These are phyloP conservation scores for Synodontis membranacea DNA, from an alignment of 2,113 vertebrate species.

Conservation along the genomic window DNA sequence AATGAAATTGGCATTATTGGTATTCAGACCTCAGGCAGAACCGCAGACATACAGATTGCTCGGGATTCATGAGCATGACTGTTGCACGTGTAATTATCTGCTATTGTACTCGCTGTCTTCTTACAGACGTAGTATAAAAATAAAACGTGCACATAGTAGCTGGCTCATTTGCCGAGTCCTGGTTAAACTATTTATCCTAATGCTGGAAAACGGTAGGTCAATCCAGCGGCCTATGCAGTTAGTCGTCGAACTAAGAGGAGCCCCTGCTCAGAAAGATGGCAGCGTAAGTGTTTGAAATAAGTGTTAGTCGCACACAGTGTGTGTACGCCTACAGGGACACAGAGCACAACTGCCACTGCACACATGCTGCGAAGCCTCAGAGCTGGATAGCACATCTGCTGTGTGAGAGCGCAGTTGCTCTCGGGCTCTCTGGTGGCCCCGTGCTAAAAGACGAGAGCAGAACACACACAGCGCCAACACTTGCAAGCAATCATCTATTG, in stretches of 20 bases:
- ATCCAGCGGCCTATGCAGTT: neutral
- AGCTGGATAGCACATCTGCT: slow-evolving; percentile 1
- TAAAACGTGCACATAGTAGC: neutral
- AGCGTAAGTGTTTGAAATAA: neutral
- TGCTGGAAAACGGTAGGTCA: neutral
- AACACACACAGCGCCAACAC: neutral
- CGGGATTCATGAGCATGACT: neutral
- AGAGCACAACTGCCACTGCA: neutral
- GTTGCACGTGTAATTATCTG: neutral
- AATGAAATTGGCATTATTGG: neutral
- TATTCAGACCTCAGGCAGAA: slow-evolving; percentile 15
- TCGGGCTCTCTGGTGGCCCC: neutral
- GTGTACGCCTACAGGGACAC: neutral
- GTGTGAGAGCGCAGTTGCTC: neutral
- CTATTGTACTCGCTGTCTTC: neutral
- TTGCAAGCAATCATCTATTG: neutral
- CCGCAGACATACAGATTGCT: neutral
- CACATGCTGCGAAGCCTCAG: slow-evolving; percentile 1
- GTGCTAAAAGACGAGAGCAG: neutral
- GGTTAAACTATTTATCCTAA: neutral
- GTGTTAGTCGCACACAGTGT: neutral
- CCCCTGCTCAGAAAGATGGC: neutral
- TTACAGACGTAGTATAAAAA: slow-evolving; percentile 13
- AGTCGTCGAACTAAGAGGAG: too few relatives aligned
- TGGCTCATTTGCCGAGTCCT: neutral